Evolutionary conservation across 2,113 vertebrate genomes (phyloP).

Genomic region (Semicossyphus pulcher): DNA sequence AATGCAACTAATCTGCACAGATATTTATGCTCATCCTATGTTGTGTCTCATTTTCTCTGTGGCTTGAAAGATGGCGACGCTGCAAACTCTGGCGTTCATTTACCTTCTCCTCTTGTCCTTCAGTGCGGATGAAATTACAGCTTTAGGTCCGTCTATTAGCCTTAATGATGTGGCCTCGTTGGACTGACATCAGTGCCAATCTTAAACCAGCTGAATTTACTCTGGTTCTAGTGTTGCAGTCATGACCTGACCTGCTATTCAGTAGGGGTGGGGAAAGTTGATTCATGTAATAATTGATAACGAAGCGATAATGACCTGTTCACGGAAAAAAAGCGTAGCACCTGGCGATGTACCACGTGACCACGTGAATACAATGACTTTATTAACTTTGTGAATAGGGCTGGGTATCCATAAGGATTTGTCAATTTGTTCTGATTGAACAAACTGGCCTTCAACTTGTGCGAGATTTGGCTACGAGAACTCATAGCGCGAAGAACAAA

Average conservation of each 20-base stretch:
- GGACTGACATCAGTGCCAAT: not conserved
- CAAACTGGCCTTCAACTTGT: no score
- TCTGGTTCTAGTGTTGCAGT: not conserved
- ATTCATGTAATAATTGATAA: no score
- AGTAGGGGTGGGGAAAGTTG: no score
- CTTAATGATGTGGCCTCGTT: not conserved
- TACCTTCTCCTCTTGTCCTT: conserved; percentile 14
- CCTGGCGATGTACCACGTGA: no score
- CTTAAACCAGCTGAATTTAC: not conserved
- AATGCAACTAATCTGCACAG: not conserved
- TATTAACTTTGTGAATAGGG: no score
- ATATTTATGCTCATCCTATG: not conserved
- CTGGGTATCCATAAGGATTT: no score
- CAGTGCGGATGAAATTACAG: conserved; percentile 60
- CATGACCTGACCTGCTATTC: not conserved
- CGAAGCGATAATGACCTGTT: no score
- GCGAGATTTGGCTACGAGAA: no score
- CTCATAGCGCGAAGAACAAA: no score
- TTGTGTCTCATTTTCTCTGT: not conserved
- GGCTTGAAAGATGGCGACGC: conserved; percentile 13
- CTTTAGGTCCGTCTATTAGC: conserved; percentile 14
- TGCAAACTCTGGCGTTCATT: conserved; percentile 6
- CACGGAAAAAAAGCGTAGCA: no score
- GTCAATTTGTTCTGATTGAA: no score
- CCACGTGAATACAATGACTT: no score